Evolutionary conservation across 2,888 invertebrate species (phyloP), one percentile per base, ranked within the genome.

Genomic region (Calliphora vomitoria): DNA sequence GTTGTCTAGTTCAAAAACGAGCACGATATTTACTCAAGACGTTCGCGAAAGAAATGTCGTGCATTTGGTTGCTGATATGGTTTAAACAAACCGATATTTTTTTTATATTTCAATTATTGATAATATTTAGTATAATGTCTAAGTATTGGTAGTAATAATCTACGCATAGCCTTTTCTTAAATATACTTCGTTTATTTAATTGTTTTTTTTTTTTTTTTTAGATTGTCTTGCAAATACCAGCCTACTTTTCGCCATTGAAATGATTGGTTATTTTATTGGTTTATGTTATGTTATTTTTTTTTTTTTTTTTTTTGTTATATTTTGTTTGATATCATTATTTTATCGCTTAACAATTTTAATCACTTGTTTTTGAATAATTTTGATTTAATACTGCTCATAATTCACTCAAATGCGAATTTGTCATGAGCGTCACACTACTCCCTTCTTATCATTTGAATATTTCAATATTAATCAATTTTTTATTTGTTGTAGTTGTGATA

Each of bases 31-130:
- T 25, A 68, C 20, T 60, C n/a, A 47, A 53, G 69, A 47, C 79
- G 62, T 53, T 72, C 71, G 38, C 76, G 58, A 76, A 87, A 47
- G 71, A 74, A 87, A 72, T 78, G 87, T 62, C 64, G 60, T 62
- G 8, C 55, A 13, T 53, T 76, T 38, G 15, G 25, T 62, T 20
- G 47, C 75, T 76, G 69, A 82, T 72, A 71, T 78, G 20, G 20
- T 44, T 53, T 62, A 62, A 69, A 62, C 72, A 78, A 76, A 13
- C 38, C 38, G 18, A 50, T 69, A 76, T 58, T 58, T 62, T 75
- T 58, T 25, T 35, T 11, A 13, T 4, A 15, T 31, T 50, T 18
- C 50, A 35, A 15, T 35, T 38, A 58, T 50, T 75, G 35, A 47
- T 71, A 44, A 38, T 53, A 50, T 2, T n/a, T n/a, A n/a, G n/a